Base-by-base conservation (phyloP, 2,888 invertebrate genomes). In the Synergus japonicus region DNA sequence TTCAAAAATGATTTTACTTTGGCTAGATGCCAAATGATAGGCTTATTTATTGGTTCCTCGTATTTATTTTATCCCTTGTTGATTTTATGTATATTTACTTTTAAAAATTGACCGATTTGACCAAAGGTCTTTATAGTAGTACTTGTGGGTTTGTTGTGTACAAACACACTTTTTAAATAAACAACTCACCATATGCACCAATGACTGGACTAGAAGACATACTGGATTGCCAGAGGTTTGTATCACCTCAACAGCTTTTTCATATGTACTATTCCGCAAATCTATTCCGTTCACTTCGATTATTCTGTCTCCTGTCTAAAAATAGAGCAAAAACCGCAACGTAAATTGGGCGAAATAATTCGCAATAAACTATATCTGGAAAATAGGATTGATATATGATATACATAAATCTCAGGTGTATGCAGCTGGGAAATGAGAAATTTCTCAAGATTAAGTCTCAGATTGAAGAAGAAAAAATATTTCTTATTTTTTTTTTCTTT, bases 201-300 rank as follows among this genome's bases (percentile, higher is more conserved):
- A 93, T 79, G 96, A 96, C 93, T 99, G 99, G 67, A 99, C 97
- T 60, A 98, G 95, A 89, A 99, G 96, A 49, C 95, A 95, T 83
- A 99, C 98, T 77, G 96, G 96, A 91, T 97, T 97, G 37, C 96
- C 95, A 22, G 99, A 97, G 78, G 96, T 96, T 91, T 97, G 96
- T 89, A 99, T 99, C 12, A 98, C 96, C 92, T 98, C 96, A 13
- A 99, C 98, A 1, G 99, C 99, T 85, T 96, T 94, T 90, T 98
- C 98, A 90, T 99, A 99, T 85, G 97, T 97, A 9, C 98, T 97
- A 83, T 97, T 95, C 81, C 97, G 94, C 76, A 99, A 95, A 93
- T 98, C 98, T 44, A 96, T 94, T 12, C 97, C 98, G 90, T 98
- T 98, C 44, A 99, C 97, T 92, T 98, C 97, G 84, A 98, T 93